Base-by-base conservation (phyloP, 2,888 invertebrate species). In the Syrista parreyssii region DNA sequence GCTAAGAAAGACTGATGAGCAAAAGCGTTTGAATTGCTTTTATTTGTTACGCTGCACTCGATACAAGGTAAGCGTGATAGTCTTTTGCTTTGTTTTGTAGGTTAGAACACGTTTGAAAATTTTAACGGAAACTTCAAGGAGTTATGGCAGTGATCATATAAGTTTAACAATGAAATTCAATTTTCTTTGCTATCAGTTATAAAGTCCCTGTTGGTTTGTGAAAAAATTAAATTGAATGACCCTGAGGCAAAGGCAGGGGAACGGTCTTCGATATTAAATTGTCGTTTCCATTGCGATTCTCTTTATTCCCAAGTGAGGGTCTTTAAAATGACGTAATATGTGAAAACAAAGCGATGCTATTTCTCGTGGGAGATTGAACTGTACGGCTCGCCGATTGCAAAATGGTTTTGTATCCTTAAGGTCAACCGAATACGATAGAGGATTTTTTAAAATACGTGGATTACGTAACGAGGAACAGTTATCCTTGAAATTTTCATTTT, bases 281-380 rank as follows among this genome's bases (percentile, higher is more conserved):
- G 86, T 85, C 83, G 83, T 82, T 81, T 82, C 72, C 83, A 83
- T 84, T 80, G 74, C 78, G 76, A 75, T 68, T 78, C 76, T 80
- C 76, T 55, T 55, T 55, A 55, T 55, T 23, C 55, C 55, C 55
- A 55, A 23, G 55, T 55, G 55, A 55, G 9, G 55, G 55, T 55
- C 23, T 55, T 23, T 23, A 55, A 23, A 55, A 55, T 55, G 23
- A 55, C 23, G 55, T 55, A 55, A 55, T 55, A 55, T 55, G 55
- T 55, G 55, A 15, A 55, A 55, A 55, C 55, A 55, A 55, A 55
- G 55, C 55, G 55, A 55, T 55, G 23, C 23, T 55, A 23, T 55
- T 55, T 55, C 55, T 55, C 55, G 55, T 55, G 55, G 55, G 55
- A 55, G 55, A 55, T 55, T 55, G 23, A 55, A 55, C 55, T 9